Base-by-base conservation (phyloP, 2,888 invertebrate species). In the Thelaira solivaga region DNA sequence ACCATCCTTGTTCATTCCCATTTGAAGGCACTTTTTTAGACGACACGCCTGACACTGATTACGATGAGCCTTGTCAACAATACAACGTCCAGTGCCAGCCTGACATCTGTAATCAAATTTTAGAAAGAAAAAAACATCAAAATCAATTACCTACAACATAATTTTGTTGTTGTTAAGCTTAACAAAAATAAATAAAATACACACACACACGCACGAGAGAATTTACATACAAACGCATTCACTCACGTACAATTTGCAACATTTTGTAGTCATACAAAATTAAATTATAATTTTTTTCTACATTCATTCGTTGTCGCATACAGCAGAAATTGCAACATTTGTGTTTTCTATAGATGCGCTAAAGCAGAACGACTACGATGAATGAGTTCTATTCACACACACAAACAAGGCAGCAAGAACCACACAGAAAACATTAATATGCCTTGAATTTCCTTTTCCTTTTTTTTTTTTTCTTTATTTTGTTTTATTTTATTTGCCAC, bases 1-100 rank as follows among this genome's bases (percentile, higher is more conserved):
- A 99, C 99, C 99, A 90, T 99, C 99, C 91, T 99, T 99, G 90
- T 99, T 99, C 99, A 99, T 99, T 80, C 99, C 99, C 96, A 98
- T 98, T 81, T 95, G 93, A 82, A 99, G 92, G 89, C 99, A 99
- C 90, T 99, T 99, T 91, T 98, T 98, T 82, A 99, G 92, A 49
- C 99, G 92, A 89, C 99, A 99, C 0, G 99, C 99, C 89, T 99
- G 99, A 88, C 99, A 99, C 88, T 99, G 99, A 90, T 99, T 99
- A 81, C 99, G 91, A 89, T 99, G 99, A 0, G 99, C 98, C 89
- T 99, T 99, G 91, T 99, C 99, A 57, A 99, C 98, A 77, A 98
- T 92, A 87, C 99, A 99, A 62, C 96, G 92, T 2, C 99, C 99
- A 0, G 98, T 99, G 34, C 99, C 99, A 0, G 99, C 99, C 91